Evolutionary conservation across 2,797 vertebrate species (phyloP).

Genomic region (Hoplostethus atlanticus): DNA sequence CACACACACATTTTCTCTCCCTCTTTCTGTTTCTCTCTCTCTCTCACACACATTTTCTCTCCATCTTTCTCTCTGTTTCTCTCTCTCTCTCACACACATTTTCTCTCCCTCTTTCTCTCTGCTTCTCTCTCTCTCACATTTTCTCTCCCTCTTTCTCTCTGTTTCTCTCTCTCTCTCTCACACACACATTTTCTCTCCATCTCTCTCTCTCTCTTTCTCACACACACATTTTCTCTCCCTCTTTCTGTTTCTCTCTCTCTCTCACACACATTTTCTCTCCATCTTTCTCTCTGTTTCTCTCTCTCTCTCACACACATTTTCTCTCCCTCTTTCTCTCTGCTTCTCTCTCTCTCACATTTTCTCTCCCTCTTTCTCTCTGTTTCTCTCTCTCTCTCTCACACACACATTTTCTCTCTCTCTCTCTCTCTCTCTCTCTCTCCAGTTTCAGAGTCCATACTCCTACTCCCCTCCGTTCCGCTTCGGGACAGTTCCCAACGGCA

Average conservation of each 20-base stretch:
- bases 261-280: neutral
- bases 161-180: neutral
- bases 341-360: no score
- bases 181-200: no score
- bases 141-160: neutral
- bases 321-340: no score
- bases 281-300: neutral
- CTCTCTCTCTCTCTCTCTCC: conserved; percentile 23
- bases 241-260: conserved; percentile 2
- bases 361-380: conserved; percentile 3
- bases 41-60: neutral
- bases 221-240: neutral
- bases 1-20: neutral
- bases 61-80: no score
- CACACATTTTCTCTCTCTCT: no score
- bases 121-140: no score
- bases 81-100: no score
- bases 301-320: neutral
- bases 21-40: neutral
- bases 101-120: no score
- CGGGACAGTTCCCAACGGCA: conserved; percentile 98
- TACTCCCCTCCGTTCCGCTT: conserved; percentile 98
- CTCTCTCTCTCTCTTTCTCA: no score
- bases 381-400: conserved; percentile 18
- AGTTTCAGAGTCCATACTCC: conserved; percentile 96